Percentiles rank a stretch among this genome's conserved stretches.
phyloP scores from a whole-genome alignment of 2,888 invertebrate species.

The Nebria salina region DNA sequence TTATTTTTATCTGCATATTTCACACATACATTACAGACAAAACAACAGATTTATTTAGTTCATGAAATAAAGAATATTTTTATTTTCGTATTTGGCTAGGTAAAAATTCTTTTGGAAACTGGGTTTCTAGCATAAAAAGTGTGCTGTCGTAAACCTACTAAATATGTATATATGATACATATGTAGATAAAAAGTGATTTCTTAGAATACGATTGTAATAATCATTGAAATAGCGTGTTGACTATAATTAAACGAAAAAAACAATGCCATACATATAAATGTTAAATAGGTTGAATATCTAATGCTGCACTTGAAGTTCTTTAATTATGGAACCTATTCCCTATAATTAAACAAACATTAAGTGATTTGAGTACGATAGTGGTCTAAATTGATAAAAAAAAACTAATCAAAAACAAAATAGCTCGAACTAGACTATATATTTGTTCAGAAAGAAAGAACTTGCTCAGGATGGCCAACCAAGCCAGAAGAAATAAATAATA shows the following conservation, averaged over 20 bases:
- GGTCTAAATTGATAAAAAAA: too few species aligned
- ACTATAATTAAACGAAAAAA: neutral
- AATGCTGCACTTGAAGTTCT: neutral
- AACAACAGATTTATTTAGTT: neutral
- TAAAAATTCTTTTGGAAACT: neutral
- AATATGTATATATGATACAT: neutral
- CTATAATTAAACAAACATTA: too few species aligned
- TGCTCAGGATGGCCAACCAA: neutral
- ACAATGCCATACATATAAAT: neutral
- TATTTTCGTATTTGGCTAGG: neutral
- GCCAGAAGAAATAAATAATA: neutral
- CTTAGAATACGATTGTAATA: neutral
- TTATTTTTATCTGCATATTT: too few species aligned
- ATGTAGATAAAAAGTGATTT: neutral
- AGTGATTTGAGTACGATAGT: too few species aligned
- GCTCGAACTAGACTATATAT: too few species aligned
- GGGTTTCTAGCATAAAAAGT: neutral
- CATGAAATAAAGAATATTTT: neutral
- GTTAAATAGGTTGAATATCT: neutral
- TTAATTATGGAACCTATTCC: neutral
- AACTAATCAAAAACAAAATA: too few species aligned
- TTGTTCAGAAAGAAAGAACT: too few species aligned
- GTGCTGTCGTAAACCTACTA: neutral
- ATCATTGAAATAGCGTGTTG: neutral
- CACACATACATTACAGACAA: too few species aligned